Base-by-base conservation (phyloP, 2,797 vertebrate species). In the Schizopygopsis malacanthus region DNA sequence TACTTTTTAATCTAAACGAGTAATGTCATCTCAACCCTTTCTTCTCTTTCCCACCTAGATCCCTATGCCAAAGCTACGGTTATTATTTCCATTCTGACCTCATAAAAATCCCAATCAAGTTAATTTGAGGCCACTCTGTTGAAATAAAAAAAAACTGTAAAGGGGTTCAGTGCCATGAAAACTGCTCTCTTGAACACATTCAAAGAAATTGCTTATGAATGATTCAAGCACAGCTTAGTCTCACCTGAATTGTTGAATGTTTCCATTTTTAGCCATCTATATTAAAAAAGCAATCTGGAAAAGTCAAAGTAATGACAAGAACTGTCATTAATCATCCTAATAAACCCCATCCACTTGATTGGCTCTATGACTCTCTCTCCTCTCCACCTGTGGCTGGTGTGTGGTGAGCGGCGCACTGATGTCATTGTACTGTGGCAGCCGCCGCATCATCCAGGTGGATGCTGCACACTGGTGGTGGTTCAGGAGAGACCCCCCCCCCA, bases 181-280 rank as follows among this genome's bases (percentile, higher is more conserved):
- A 76, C 2, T 18, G 37, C 18, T 52, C 15, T 77, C 16, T 22
- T 76, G 61, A 13, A 72, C 25, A 47, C 79, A 72, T 63, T 73
- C 3, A 41, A 52, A n/a, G 45, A 4, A 69, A 69, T 33, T 45
- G n/a, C n/a, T n/a, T 83, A 61, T 47, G 9, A 78, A 54, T 67
- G 13, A 67, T 61, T 5, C 28, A 63, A 20, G 25, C 28, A 72
- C 11, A 67, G 11, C 33, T 28, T 41, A 41, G 25, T 72, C 39
- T 80, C 20, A 75, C 20, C 67, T 72, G 77, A 65, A 73, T 73
- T 81, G 77, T 72, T 73, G 63, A 69, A 79, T 20, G 33, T 72
- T 77, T 75, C 73, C 59, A 33, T 79, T 82, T 86, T 75, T 69
- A 86, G 81, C 50, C 28, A 10, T 67, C 18, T 73, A 25, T 72